phyloP scores from a whole-genome alignment of 2,113 vertebrate species.

The Vidua chalybeata region DNA sequence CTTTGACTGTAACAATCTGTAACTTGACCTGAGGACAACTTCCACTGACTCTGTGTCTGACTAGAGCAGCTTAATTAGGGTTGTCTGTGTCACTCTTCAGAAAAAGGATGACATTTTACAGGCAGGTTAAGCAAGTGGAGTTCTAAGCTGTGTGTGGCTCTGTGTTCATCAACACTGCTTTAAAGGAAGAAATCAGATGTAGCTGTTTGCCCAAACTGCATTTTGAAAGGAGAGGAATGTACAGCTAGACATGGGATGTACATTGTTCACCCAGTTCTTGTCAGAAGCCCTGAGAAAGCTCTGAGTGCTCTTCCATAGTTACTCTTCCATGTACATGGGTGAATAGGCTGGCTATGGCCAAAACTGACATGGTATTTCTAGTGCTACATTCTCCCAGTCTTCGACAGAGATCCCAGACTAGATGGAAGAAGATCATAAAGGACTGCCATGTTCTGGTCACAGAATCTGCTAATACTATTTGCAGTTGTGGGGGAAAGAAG shows the following conservation, averaged over 20 bases:
- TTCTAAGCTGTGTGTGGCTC: background rate
- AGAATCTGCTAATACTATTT: background rate
- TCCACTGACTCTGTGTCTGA: background rate
- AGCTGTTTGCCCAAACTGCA: background rate
- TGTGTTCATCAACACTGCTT: background rate
- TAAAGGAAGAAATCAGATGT: background rate
- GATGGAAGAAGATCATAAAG: background rate
- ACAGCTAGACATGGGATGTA: no score
- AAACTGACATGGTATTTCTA: background rate
- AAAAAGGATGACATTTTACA: background rate
- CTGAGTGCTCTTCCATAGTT: background rate
- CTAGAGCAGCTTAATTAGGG: background rate
- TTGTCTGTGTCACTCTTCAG: background rate
- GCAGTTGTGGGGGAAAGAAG: background rate
- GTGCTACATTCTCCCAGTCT: background rate
- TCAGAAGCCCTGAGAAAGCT: background rate
- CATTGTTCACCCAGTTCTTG: background rate
- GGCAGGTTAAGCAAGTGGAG: background rate
- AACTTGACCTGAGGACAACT: background rate
- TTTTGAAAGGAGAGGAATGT: background rate
- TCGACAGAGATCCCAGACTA: background rate
- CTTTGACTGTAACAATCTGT: background rate
- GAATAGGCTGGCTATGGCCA: background rate
- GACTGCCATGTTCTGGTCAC: background rate
- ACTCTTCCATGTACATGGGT: background rate